Evolutionary conservation across 2,113 vertebrate genomes (phyloP), one percentile per base, ranked within the genome.

Genomic region (Otolemur garnettii): DNA sequence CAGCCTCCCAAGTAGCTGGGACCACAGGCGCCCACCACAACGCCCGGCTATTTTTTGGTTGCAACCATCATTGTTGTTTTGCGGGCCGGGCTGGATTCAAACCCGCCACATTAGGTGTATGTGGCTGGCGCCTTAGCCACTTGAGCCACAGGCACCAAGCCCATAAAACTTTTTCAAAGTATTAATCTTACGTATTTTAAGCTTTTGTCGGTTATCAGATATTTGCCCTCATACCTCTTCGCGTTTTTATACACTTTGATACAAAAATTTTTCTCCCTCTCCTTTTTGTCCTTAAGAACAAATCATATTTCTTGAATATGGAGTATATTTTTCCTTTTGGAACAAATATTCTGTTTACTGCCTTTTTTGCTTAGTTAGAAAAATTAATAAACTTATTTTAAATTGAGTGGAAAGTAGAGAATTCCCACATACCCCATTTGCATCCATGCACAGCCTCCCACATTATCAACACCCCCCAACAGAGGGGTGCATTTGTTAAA

Each of bases 251-350:
- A 79, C 28, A 69, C 12, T 78, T 86, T 28, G 38, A 79, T 14
- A 72, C 8, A 94, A 85, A 86, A 30, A 80, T 24, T 60, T 62
- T 93, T 57, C 18, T 18, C 6, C 38, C 2, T 77, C 22, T 86
- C 11, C 53, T 50, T 62, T 80, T 86, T 93, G 42, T 87, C 69
- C 15, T 90, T 62, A 90, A 71, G 69, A 83, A 86, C 75, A 81
- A 62, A 69, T 24, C 90, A 45, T 21, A 77, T 69, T 64, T 96
- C 38, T 87, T 95, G 42, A 77, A 71, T 81, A 50, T 50, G 45
- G 10, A 68, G 53, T 55, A 8, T 55, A 82, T 82, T 87, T 82
- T 17, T 83, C 53, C 53, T 72, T 87, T 91, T 93, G 45, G 60
- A 95, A 64, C 38, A 90, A 71, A 93, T 50, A 22, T 14, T 50